phyloP scores from a whole-genome alignment of 2,797 vertebrate species.

The Xiphophorus birchmanni region DNA sequence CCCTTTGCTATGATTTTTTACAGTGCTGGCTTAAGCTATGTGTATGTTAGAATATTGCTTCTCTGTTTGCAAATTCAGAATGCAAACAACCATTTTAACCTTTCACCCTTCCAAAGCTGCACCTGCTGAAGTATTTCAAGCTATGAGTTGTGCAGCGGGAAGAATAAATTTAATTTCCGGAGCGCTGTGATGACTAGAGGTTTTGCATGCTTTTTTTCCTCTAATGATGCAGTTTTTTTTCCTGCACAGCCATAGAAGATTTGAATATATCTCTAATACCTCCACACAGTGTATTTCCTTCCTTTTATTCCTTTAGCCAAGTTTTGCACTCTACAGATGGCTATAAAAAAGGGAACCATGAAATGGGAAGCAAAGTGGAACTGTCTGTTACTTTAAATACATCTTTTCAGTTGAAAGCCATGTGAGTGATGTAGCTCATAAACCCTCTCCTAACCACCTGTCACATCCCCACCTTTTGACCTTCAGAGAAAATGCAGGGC shows the following conservation, averaged over 20 bases:
- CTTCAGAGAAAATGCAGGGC: constrained; percentile 50
- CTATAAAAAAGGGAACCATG: constrained; percentile 28
- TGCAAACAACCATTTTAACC: constrained; percentile 33
- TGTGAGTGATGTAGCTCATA: constrained; percentile 63
- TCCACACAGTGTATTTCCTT: constrained; percentile 30
- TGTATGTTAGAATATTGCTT: constrained; percentile 9
- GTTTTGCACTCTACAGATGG: constrained; percentile 17
- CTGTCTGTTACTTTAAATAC: constrained; percentile 46
- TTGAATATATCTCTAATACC: constrained; percentile 60
- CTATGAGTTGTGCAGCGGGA: constrained; percentile 35
- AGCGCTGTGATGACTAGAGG: constrained; percentile 43
- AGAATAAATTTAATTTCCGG: constrained; percentile 52
- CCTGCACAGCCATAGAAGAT: constrained; percentile 39
- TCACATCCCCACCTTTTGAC: constrained; percentile 38
- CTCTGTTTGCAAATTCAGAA: constrained; percentile 15
- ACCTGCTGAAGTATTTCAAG: constrained; percentile 45
- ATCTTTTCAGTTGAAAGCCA: constrained; percentile 47
- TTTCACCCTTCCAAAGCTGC: constrained; percentile 23
- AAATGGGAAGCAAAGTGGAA: constrained; percentile 37
- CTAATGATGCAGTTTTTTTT: constrained; percentile 59
- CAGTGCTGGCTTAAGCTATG: constrained; percentile 22
- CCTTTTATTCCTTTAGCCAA: constrained; percentile 24
- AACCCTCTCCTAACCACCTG: constrained; percentile 40
- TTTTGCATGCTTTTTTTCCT: constrained; percentile 31
- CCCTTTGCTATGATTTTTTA: constrained; percentile 11